Base-by-base conservation (phyloP, 2,797 vertebrate genomes). In the Cyprinodon diabolis region DNA sequence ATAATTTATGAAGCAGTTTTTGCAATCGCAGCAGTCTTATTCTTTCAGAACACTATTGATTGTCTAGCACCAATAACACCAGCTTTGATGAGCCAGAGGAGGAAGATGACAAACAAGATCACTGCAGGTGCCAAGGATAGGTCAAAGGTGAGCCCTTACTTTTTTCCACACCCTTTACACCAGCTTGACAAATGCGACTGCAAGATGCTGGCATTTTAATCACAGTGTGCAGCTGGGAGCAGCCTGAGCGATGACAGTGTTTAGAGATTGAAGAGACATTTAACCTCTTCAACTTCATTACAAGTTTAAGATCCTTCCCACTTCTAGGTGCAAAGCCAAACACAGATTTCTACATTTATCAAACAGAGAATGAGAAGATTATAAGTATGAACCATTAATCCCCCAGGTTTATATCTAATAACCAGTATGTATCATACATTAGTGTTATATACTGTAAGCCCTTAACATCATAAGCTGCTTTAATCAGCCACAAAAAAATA, bases 1-100 rank as follows among this genome's bases (percentile, higher is more conserved):
- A 93, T 93, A 87, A 94, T 93, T 88, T 82, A 93, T 86, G 78
- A 79, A 87, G 86, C 82, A 90, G 87, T 93, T 93, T 93, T 90
- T 91, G 89, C 90, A 90, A 89, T 84, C 76, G 75, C 79, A 77
- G 83, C 86, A 80, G 84, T 89, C 84, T 83, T 90, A 80, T 88
- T 91, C 82, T 87, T 84, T 87, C 71, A 87, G 82, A 87, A 75
- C 80, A 84, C 83, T 90, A 92, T 91, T 89, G 91, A 93, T 93
- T 82, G 81, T 78, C 9, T n/a, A 4, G 71, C 67, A 65, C 72
- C 69, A 13, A 45, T 72, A 57, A 79, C 80, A 89, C 80, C 83
- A 76, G 67, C 80, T 66, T 76, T 83, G 81, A 87, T 81, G 79
- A 85, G 76, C 12, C 13, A 74, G 51, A 68, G 35, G 21, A 40